phyloP scores from a whole-genome alignment of 1,140 invertebrate species.

The Dermatophagoides farinae region DNA sequence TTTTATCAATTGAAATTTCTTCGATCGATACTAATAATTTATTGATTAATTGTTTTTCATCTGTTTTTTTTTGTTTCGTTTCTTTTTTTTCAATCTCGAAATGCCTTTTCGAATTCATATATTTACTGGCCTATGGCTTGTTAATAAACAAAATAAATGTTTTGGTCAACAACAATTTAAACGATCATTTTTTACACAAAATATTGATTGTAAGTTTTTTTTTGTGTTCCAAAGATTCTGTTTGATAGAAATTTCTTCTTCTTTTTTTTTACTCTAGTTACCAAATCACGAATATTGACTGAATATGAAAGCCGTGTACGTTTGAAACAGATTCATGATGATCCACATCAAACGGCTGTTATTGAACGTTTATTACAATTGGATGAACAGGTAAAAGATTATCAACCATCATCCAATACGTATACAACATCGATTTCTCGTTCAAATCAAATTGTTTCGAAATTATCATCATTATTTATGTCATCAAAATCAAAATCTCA shows the following conservation, averaged over 20 bases:
- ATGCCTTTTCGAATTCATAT: too few relatives aligned
- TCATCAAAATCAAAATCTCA: background rate
- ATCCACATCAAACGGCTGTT: conserved; percentile 1
- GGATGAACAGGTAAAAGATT: background rate
- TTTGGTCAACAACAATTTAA: too few relatives aligned
- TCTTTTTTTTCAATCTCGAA: too few relatives aligned
- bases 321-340: background rate
- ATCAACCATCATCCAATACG: background rate
- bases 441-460: background rate
- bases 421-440: background rate
- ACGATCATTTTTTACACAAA: too few relatives aligned
- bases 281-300: background rate
- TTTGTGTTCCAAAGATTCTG: too few relatives aligned
- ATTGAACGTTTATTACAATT: background rate
- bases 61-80: too few relatives aligned
- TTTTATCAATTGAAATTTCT: too few relatives aligned
- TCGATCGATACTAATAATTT: too few relatives aligned
- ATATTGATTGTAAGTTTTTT: too few relatives aligned
- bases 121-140: too few relatives aligned
- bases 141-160: too few relatives aligned
- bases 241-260: background rate
- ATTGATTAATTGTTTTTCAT: too few relatives aligned
- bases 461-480: background rate
- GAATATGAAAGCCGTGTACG: conserved; percentile 1
- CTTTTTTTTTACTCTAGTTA: background rate